Percentiles rank a stretch among this genome's conserved stretches.
phyloP scores from a whole-genome alignment of 2,888 invertebrate genomes.

The Neoitamus cyanurus region DNA sequence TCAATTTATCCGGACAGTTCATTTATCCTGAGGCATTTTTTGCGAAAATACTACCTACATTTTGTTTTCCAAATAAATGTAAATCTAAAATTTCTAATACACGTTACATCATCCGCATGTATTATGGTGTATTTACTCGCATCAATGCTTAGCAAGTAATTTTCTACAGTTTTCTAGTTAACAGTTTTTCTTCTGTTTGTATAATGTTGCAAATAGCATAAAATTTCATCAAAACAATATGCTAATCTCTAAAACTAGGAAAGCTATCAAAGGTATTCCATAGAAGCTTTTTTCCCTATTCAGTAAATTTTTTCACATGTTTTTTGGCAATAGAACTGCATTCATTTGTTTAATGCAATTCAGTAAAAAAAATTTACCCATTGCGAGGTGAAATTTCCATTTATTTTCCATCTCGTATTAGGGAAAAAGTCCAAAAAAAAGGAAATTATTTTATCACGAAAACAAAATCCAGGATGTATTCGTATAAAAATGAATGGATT shows the following conservation, averaged over 20 bases:
- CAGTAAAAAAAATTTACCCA: neutral
- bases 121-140: no score
- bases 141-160: no score
- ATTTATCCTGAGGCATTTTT: no score
- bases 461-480: neutral
- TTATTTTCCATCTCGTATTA: neutral
- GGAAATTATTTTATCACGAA: neutral
- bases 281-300: neutral
- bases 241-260: neutral
- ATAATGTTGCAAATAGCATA: no score
- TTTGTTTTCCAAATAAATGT: no score
- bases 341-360: neutral
- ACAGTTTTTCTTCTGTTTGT: no score
- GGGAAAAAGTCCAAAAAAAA: neutral
- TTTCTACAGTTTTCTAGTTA: no score
- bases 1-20: no score
- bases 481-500: neutral
- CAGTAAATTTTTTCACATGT: neutral
- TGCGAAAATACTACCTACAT: no score
- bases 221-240: no score
- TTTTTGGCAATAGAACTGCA: neutral
- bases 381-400: neutral
- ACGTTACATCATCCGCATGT: no score
- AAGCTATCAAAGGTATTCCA: neutral
- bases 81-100: no score